These are phyloP conservation scores for Serranus cabrilla DNA, from an alignment of 2,797 vertebrate genomes.

Conservation along the genomic window DNA sequence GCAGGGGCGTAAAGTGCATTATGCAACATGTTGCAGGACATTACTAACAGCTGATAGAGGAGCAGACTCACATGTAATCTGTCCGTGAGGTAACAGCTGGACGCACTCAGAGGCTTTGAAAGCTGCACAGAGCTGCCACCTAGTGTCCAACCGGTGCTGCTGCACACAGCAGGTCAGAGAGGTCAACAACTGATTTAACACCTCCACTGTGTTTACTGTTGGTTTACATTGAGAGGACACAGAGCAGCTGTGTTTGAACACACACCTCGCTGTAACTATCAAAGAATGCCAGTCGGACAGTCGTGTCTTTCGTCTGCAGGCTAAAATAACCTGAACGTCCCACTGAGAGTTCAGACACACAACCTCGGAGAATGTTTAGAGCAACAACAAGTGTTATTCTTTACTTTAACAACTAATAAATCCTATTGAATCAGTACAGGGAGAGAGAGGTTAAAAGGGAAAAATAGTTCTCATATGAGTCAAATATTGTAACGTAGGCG, in stretches of 20 bases:
- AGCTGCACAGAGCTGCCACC: slow-evolving; percentile 70
- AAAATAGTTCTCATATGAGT: not conserved
- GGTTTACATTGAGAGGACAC: not conserved
- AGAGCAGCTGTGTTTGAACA: not conserved
- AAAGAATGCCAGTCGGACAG: slow-evolving; percentile 31
- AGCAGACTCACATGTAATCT: slow-evolving; percentile 24
- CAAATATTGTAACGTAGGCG: not conserved
- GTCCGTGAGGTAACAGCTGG: not conserved
- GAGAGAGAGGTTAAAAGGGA: not conserved
- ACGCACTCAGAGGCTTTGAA: not conserved
- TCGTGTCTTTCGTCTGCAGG: not conserved
- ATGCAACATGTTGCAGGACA: slow-evolving; percentile 13
- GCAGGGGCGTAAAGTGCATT: not conserved
- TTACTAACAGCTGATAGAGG: slow-evolving; percentile 34
- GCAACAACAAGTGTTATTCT: not conserved
- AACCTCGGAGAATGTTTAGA: slow-evolving; percentile 28
- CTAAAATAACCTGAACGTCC: slow-evolving; percentile 44
- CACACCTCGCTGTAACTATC: not conserved
- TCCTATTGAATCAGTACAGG: not conserved
- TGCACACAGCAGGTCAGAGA: slow-evolving; percentile 42
- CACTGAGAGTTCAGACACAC: slow-evolving; percentile 12
- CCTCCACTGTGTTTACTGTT: not conserved
- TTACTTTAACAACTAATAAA: not conserved
- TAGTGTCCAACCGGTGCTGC: slow-evolving; percentile 66
- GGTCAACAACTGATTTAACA: not conserved